phyloP scores from a whole-genome alignment of 2,888 invertebrate genomes.

The Malthinus flaveolus region DNA sequence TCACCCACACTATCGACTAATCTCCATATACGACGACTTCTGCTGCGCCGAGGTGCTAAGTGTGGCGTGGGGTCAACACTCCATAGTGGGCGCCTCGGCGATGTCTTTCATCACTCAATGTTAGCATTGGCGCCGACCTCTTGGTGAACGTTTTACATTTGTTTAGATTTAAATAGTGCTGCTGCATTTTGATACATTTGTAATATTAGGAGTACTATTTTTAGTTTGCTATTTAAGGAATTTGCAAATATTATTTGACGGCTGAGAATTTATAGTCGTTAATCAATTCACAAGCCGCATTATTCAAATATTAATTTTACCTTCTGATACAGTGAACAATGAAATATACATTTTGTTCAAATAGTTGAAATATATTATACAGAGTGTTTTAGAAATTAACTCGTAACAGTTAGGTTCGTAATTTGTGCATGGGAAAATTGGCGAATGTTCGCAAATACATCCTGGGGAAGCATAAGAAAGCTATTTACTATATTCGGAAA shows the following conservation, averaged over 20 bases:
- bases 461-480: no score
- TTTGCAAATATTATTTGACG: not conserved
- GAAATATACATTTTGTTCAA: no score
- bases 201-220: not conserved
- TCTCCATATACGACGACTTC: conserved; percentile 24
- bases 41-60: conserved; percentile 30
- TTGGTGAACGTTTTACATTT: conserved; percentile 32
- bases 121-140: conserved; percentile 34
- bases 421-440: no score
- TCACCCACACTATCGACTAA: conserved; percentile 32
- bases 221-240: not conserved
- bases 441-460: no score
- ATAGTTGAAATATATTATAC: no score
- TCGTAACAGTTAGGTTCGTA: no score
- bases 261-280: no score
- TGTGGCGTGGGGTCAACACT: conserved; percentile 35
- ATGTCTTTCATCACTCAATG: conserved; percentile 35
- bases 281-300: no score
- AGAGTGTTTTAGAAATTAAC: no score
- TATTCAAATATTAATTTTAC: no score
- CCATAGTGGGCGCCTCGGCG: conserved; percentile 34
- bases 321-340: no score
- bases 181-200: not conserved
- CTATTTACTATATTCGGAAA: no score
- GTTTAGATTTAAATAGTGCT: conserved; percentile 29